Percentiles rank a stretch among this genome's conserved stretches.
Conservation (phyloP, 2,113 vertebrate genomes). For the Elanus axillaris region DNA sequence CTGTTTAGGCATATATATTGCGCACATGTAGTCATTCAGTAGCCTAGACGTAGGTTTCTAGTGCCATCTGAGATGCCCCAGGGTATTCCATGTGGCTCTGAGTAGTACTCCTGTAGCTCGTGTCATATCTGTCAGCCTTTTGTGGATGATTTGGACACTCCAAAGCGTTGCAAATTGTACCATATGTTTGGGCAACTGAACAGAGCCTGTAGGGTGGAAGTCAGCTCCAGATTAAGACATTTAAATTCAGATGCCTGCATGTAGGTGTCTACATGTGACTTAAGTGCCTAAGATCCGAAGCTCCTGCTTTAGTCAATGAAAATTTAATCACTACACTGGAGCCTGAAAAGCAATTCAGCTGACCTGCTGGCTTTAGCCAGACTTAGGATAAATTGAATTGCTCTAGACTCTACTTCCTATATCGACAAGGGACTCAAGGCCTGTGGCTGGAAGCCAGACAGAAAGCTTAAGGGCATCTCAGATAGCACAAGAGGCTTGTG, state of each 20-base stretch:
- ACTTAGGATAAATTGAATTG: constrained; percentile 24
- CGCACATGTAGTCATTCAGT: not conserved
- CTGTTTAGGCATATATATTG: not conserved
- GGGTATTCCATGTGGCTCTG: constrained; percentile 27
- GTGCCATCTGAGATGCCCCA: constrained; percentile 20
- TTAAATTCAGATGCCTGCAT: not conserved
- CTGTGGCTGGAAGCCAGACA: not conserved
- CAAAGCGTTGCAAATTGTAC: not conserved
- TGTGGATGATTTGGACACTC: constrained; percentile 1
- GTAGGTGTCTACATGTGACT: not conserved
- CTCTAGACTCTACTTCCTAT: not conserved
- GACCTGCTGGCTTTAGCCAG: not conserved
- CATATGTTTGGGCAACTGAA: constrained; percentile 21
- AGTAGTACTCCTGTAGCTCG: not conserved
- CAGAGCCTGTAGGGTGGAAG: not conserved
- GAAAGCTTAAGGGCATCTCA: not conserved
- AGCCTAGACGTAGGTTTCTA: not conserved
- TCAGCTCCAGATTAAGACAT: constrained; percentile 18
- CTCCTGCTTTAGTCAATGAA: constrained; percentile 25
- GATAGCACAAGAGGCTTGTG: not conserved
- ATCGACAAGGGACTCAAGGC: not conserved
- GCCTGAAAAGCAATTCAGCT: not conserved
- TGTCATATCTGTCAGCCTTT: constrained; percentile 31
- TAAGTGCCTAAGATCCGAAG: not conserved
- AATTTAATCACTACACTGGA: constrained; percentile 25